Percentiles rank a stretch among this genome's conserved stretches.
These are phyloP conservation scores for Diabrotica balteata DNA, from an alignment of 2,888 invertebrate genomes.

Conservation along the genomic window DNA sequence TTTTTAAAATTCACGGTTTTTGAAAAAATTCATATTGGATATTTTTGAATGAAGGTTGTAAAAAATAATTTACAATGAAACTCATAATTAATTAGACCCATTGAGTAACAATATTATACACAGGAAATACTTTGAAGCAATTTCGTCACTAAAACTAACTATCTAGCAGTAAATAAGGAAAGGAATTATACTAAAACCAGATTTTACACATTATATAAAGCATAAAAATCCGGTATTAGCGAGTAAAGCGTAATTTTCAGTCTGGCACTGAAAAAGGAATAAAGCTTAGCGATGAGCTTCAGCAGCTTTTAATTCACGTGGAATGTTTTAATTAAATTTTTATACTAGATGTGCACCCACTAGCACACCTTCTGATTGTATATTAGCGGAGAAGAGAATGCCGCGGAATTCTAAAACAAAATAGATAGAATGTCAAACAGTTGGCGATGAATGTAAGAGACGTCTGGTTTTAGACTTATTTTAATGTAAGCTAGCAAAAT, in stretches of 20 bases:
- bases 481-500: too few species aligned
- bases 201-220: neutral
- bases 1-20: too few species aligned
- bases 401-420: constrained; percentile 2
- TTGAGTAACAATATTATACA: too few species aligned
- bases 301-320: constrained; percentile 40
- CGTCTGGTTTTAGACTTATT: too few species aligned
- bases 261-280: constrained; percentile 27
- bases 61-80: too few species aligned
- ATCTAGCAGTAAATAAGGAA: neutral
- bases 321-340: constrained; percentile 48
- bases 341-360: constrained; percentile 35
- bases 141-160: too few species aligned
- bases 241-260: constrained; percentile 7
- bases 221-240: neutral
- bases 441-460: neutral
- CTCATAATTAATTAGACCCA: too few species aligned
- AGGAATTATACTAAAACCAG: constrained; percentile 6
- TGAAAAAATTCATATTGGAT: too few species aligned
- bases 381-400: constrained; percentile 4
- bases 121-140: too few species aligned
- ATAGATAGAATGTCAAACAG: constrained; percentile 10
- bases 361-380: constrained; percentile 16
- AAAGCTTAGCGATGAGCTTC: constrained; percentile 31
- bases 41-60: too few species aligned